These are phyloP conservation scores for Drosophila incognita DNA, from an alignment of 2,888 invertebrate species.

Conservation along the genomic window DNA sequence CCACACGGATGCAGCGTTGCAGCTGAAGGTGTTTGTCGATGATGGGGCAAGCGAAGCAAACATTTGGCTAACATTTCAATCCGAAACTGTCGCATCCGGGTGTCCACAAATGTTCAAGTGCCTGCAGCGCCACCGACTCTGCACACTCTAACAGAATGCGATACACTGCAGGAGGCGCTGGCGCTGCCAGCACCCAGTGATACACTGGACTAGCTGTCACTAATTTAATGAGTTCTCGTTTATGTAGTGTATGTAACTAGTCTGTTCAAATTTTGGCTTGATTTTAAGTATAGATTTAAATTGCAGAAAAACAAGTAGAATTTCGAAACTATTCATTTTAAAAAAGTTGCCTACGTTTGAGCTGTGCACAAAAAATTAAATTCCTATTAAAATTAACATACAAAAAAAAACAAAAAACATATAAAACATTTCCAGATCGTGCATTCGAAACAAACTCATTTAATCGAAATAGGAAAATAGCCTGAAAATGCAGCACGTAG, in stretches of 20 bases:
- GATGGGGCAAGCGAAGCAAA: constrained; percentile 78
- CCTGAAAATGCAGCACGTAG: constrained; percentile 28
- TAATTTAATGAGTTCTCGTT: constrained; percentile 8
- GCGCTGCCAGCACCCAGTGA: constrained; percentile 71
- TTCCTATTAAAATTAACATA: not conserved
- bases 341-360: not conserved
- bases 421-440: constrained; percentile 15
- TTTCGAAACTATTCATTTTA: not conserved
- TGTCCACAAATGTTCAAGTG: constrained; percentile 86
- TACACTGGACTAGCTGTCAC: constrained; percentile 49
- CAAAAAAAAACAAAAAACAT: not conserved
- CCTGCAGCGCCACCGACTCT: constrained; percentile 79
- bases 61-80: constrained; percentile 87
- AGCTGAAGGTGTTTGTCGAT: constrained; percentile 72
- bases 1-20: constrained; percentile 85
- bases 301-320: not conserved
- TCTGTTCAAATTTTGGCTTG: not conserved
- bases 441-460: constrained; percentile 33
- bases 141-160: constrained; percentile 70
- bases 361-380: not conserved
- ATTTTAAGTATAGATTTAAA: not conserved
- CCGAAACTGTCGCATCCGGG: constrained; percentile 87
- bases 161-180: constrained; percentile 69
- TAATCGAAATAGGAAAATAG: constrained; percentile 45
- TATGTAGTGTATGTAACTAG: constrained; percentile 10